These are phyloP conservation scores for Benitochromis conjunctus DNA, from an alignment of 2,113 vertebrate genomes.

Conservation along the genomic window DNA sequence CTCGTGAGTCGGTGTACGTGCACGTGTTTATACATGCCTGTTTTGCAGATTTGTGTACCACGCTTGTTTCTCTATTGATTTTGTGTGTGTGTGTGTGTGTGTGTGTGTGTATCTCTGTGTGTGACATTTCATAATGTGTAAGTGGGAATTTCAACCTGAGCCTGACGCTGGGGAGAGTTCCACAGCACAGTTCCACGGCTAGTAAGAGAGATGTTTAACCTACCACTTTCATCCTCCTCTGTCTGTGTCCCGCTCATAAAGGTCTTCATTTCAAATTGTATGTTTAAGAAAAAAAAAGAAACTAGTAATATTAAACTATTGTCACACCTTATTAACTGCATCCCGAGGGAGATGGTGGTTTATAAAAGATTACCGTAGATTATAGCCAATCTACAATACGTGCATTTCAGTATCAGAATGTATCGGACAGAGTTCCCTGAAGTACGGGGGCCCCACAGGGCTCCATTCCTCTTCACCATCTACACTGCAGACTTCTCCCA, in stretches of 20 bases:
- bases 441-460: no score
- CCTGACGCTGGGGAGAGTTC: no score
- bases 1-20: not conserved
- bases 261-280: slow-evolving; percentile 42
- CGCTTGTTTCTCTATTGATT: slow-evolving; percentile 25
- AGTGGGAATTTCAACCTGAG: not conserved
- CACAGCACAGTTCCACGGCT: not conserved
- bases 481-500: no score
- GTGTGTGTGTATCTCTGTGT: not conserved
- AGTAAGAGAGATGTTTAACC: slow-evolving; percentile 21
- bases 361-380: no score
- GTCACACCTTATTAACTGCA: no score
- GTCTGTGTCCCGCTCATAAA: slow-evolving; percentile 23
- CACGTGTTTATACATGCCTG: slow-evolving; percentile 1
- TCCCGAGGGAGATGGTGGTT: no score
- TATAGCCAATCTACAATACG: no score
- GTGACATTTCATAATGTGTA: slow-evolving; percentile 11
- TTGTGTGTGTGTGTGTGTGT: not conserved
- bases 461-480: no score
- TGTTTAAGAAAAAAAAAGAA: no score
- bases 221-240: slow-evolving; percentile 13
- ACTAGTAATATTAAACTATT: no score
- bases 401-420: no score
- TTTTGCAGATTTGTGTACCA: slow-evolving; percentile 5
- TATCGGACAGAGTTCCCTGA: no score